These are phyloP conservation scores for Corythoichthys intestinalis DNA, from an alignment of 2,113 vertebrate genomes.

Conservation along the genomic window DNA sequence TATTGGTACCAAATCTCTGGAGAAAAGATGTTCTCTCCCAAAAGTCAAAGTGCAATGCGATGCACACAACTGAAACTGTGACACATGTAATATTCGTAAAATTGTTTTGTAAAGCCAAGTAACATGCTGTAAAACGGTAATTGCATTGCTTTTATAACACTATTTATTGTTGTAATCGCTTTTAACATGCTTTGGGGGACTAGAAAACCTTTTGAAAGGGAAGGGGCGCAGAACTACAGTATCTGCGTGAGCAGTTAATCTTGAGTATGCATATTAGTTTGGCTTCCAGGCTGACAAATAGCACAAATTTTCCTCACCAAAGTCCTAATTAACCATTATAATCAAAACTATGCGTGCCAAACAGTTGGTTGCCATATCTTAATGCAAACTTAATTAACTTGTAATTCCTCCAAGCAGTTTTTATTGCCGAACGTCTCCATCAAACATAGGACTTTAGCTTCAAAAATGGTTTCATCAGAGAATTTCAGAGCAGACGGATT, in stretches of 20 bases:
- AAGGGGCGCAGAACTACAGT: background rate
- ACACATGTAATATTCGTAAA: background rate
- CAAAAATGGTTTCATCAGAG: constrained; percentile 21
- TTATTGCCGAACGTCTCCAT: constrained; percentile 12
- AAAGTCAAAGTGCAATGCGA: background rate
- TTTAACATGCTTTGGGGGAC: background rate
- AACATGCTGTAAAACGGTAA: background rate
- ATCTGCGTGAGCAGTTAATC: background rate
- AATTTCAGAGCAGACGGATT: constrained; percentile 6
- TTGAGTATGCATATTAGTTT: background rate
- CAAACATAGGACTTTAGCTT: background rate
- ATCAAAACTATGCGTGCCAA: background rate
- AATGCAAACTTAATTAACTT: constrained; percentile 8
- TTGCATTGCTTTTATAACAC: background rate
- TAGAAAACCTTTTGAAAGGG: background rate
- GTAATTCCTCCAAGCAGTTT: background rate
- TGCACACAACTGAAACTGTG: background rate
- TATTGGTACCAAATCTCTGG: background rate
- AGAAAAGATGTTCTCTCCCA: background rate
- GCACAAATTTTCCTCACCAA: background rate
- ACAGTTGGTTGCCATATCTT: constrained; percentile 1
- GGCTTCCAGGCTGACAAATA: background rate
- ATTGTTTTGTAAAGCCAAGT: background rate
- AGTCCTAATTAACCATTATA: background rate
- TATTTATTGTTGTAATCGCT: background rate